Conservation (phyloP, 2,797 vertebrate genomes). For the Acanthornis magna region DNA sequence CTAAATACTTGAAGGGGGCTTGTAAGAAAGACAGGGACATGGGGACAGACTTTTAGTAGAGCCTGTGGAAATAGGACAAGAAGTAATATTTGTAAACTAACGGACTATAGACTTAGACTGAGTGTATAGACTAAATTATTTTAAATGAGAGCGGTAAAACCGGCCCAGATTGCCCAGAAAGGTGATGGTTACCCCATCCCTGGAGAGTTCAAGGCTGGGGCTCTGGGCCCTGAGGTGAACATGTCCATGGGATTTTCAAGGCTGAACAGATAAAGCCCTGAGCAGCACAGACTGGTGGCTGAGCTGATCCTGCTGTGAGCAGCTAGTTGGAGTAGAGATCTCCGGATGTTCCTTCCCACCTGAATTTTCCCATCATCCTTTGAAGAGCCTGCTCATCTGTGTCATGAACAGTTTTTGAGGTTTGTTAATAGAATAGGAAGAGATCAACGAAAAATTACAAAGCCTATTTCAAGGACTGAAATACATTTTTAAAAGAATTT, state of each 20-base stretch:
- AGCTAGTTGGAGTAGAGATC: neutral
- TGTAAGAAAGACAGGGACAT: neutral
- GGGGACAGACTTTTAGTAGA: neutral
- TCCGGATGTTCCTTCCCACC: neutral
- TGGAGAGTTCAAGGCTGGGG: rapidly evolving
- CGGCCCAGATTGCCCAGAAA: neutral
- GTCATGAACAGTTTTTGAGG: neutral
- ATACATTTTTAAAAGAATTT: neutral
- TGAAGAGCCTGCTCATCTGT: neutral
- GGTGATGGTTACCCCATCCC: too few species aligned
- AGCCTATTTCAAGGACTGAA: neutral
- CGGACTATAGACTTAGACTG: neutral
- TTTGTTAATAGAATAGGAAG: neutral
- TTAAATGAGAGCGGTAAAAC: neutral
- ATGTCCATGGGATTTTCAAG: neutral
- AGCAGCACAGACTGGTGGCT: neutral
- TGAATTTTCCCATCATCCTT: neutral
- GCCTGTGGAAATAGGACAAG: neutral
- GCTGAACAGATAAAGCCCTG: neutral
- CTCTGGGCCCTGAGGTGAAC: neutral
- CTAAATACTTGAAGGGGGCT: neutral
- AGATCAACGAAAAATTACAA: neutral
- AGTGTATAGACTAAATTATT: neutral
- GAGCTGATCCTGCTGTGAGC: neutral
- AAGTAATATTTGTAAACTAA: neutral